A percentile compares a stretch with the other conserved stretches of the same genome.
Conservation (phyloP, 2,888 invertebrate species). For the Tachina fera region DNA sequence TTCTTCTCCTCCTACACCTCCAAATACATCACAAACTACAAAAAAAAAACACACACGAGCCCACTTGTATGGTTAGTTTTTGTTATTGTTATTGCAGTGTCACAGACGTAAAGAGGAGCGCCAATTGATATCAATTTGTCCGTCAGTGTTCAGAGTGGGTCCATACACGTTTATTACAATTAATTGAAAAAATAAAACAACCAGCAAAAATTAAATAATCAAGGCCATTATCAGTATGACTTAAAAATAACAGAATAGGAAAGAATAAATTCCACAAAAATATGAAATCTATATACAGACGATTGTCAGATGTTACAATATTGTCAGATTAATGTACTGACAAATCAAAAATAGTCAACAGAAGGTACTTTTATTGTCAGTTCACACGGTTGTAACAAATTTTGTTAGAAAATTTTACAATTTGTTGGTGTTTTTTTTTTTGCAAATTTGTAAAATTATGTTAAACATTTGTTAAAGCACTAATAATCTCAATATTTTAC, state of each 20-base stretch:
- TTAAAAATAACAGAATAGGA: neutral
- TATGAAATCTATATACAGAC: too few relatives aligned
- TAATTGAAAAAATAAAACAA: neutral
- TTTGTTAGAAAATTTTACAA: too few relatives aligned
- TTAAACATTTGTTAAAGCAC: too few relatives aligned
- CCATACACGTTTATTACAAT: neutral
- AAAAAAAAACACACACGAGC: constrained; percentile 12
- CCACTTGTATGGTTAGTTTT: neutral
- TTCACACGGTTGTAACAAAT: too few relatives aligned
- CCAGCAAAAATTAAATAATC: neutral
- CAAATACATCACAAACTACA: neutral
- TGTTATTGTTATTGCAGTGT: neutral
- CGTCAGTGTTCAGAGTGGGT: neutral
- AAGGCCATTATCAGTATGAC: neutral
- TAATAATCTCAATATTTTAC: too few relatives aligned
- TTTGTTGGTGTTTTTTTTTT: too few relatives aligned
- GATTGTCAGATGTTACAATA: too few relatives aligned
- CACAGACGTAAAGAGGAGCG: neutral
- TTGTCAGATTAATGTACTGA: too few relatives aligned
- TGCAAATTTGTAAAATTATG: too few relatives aligned
- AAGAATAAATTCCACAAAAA: neutral
- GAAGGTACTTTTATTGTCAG: too few relatives aligned
- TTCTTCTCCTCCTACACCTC: too few relatives aligned
- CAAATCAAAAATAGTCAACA: too few relatives aligned
- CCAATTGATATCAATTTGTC: neutral